Percentiles rank a stretch among this genome's conserved stretches.
These are phyloP conservation scores for Eurystomus gularis DNA, from an alignment of 2,113 vertebrate genomes.

Conservation along the genomic window DNA sequence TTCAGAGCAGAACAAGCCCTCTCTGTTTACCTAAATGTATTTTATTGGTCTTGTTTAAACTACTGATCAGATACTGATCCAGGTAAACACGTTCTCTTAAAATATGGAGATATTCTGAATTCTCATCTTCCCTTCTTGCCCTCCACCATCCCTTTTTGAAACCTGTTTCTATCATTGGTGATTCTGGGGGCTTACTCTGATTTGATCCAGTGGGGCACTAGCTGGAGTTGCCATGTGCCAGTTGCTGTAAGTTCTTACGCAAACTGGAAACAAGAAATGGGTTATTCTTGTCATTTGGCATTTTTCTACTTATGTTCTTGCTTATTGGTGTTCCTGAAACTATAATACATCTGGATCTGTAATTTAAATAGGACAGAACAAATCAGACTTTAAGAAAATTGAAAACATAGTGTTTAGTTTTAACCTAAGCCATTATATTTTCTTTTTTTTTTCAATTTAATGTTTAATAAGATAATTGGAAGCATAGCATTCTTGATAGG, in stretches of 20 bases:
- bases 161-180: neutral
- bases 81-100: neutral
- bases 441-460: neutral
- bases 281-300: neutral
- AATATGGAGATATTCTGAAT: neutral
- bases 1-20: neutral
- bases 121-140: neutral
- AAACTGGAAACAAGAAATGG: neutral
- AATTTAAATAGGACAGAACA: neutral
- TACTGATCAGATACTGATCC: neutral
- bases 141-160: neutral
- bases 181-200: neutral
- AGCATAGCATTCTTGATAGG: neutral
- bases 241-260: neutral
- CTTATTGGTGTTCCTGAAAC: neutral
- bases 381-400: neutral
- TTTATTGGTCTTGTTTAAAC: neutral
- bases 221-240: neutral
- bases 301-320: neutral
- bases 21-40: neutral
- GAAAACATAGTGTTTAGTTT: neutral
- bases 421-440: neutral
- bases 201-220: neutral
- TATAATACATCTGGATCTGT: neutral
- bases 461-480: neutral